phyloP scores from a whole-genome alignment of 2,113 vertebrate genomes.

The Egretta garzetta region DNA sequence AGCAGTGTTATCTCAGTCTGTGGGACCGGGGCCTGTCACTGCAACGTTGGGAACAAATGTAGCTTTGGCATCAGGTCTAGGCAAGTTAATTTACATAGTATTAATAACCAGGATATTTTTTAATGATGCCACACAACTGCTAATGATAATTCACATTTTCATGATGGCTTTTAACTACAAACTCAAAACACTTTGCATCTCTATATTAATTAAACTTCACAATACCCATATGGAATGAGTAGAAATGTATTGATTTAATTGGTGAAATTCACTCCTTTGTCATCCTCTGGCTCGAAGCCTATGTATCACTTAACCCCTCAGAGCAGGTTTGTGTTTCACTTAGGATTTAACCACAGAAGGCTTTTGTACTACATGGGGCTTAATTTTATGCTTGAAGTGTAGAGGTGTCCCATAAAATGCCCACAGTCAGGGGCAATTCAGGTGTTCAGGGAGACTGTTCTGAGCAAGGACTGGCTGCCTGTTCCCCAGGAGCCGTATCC shows the following conservation, averaged over 20 bases:
- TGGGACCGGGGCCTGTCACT: neutral
- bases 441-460: neutral
- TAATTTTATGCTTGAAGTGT: neutral
- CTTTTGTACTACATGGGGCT: neutral
- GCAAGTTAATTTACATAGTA: neutral
- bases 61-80: neutral
- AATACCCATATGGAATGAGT: neutral
- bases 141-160: neutral
- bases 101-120: neutral
- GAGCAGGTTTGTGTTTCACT: neutral
- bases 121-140: neutral
- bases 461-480: neutral
- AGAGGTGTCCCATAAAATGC: neutral
- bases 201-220: neutral
- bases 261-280: slow-evolving; percentile 17
- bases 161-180: neutral
- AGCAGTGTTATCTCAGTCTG: neutral
- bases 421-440: neutral
- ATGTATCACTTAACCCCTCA: neutral
- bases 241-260: slow-evolving; percentile 38
- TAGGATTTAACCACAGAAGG: neutral
- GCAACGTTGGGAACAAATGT: neutral
- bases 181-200: neutral
- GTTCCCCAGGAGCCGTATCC: neutral
- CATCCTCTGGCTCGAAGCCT: neutral